Conservation (phyloP, 1,140 invertebrate genomes). For the Steinernema khuongi region DNA sequence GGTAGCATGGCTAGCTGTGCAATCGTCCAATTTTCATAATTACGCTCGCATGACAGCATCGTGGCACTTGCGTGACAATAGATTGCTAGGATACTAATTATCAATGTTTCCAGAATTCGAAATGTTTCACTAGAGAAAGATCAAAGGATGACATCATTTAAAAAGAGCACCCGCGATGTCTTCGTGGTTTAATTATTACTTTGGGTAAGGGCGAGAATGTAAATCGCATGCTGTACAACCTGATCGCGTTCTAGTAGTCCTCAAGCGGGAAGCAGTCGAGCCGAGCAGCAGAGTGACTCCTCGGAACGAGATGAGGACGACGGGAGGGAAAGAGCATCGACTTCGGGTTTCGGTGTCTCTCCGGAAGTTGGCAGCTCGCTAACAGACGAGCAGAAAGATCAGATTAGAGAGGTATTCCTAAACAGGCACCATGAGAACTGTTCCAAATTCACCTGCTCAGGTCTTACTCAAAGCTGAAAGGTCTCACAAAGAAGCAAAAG, state of each 20-base stretch:
- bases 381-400: not conserved
- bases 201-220: no score
- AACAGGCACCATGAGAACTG: not conserved
- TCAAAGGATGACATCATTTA: not conserved
- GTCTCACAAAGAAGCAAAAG: not conserved
- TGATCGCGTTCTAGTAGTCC: no score
- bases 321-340: not conserved
- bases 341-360: not conserved
- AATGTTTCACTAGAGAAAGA: not conserved
- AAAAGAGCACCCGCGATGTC: not conserved
- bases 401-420: not conserved
- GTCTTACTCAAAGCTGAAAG: not conserved
- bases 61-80: not conserved
- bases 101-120: not conserved
- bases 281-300: not conserved
- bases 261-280: not conserved
- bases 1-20: not conserved
- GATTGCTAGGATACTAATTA: not conserved
- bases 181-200: slow-evolving; percentile 6
- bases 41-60: not conserved
- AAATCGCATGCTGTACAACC: no score
- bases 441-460: not conserved
- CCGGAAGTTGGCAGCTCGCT: not conserved
- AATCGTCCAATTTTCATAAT: not conserved
- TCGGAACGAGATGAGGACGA: not conserved